phyloP scores from a whole-genome alignment of 2,113 vertebrate genomes.

The Bombycilla garrulus region DNA sequence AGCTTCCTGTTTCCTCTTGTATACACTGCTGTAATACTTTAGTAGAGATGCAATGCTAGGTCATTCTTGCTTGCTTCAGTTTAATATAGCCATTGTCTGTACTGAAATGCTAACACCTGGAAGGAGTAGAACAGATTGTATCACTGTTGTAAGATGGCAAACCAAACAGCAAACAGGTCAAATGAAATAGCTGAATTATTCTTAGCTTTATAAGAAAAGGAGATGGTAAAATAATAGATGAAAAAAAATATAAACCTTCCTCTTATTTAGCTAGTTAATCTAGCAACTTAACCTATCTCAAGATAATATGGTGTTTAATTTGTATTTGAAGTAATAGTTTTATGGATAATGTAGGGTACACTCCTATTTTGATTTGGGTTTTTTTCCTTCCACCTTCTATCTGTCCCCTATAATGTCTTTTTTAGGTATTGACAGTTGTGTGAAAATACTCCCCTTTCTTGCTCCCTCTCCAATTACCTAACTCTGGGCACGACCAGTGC shows the following conservation, averaged over 20 bases:
- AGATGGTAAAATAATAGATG: neutral
- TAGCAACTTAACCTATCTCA: neutral
- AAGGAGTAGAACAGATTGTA: neutral
- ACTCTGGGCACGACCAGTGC: neutral
- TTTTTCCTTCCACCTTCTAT: neutral
- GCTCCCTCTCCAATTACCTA: fast-evolving
- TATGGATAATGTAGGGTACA: neutral
- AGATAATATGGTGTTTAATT: neutral
- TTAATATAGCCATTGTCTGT: neutral
- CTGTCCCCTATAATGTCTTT: neutral
- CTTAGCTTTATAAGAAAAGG: neutral
- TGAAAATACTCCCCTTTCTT: neutral
- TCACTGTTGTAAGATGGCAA: neutral
- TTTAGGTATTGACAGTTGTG: neutral
- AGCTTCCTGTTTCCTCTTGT: neutral
- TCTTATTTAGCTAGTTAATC: neutral
- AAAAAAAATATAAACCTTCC: neutral
- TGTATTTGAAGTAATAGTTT: neutral
- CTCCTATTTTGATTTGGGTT: neutral
- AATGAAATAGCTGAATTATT: neutral
- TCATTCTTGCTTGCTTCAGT: neutral
- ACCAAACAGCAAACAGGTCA: neutral
- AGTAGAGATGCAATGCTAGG: neutral
- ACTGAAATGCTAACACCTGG: neutral
- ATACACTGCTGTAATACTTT: neutral